phyloP scores from a whole-genome alignment of 37 sponge, comb jelly and placozoan genomes.

The Oscarella lobularis region DNA sequence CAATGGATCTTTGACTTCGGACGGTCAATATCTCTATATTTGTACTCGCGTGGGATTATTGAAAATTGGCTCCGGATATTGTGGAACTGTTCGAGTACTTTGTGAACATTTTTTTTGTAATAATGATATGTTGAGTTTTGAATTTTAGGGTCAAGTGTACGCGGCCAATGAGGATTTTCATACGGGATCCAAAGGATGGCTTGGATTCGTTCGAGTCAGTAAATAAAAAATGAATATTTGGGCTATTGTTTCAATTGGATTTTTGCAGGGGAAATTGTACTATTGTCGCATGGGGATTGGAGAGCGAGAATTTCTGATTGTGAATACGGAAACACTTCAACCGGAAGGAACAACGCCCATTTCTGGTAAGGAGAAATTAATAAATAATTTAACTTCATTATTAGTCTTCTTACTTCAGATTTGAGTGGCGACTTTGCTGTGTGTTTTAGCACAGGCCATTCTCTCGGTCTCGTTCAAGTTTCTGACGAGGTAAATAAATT shows the following conservation, averaged over 20 bases:
- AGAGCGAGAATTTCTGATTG: conserved; percentile 24
- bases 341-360: conserved; percentile 20
- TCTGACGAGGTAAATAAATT: neutral
- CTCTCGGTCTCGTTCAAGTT: neutral
- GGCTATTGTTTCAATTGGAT: neutral
- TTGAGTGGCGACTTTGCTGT: neutral
- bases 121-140: neutral
- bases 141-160: conserved; percentile 25
- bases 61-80: conserved; percentile 68
- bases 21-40: conserved; percentile 48
- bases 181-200: conserved; percentile 17
- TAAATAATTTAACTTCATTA: neutral
- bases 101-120: no score
- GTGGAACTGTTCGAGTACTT: conserved; percentile 50
- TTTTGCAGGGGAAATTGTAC: conserved; percentile 37
- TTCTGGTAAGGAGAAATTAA: conserved; percentile 18
- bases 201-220: conserved; percentile 27
- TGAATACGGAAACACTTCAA: conserved; percentile 36
- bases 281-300: conserved; percentile 27
- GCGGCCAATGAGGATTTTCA: conserved; percentile 6
- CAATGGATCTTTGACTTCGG: conserved; percentile 22
- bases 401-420: neutral
- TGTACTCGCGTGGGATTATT: conserved; percentile 38
- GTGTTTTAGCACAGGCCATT: neutral
- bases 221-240: no score